These are phyloP conservation scores for Aphelenchoides bicaudatus DNA, from an alignment of 2,888 invertebrate species.

Conservation along the genomic window DNA sequence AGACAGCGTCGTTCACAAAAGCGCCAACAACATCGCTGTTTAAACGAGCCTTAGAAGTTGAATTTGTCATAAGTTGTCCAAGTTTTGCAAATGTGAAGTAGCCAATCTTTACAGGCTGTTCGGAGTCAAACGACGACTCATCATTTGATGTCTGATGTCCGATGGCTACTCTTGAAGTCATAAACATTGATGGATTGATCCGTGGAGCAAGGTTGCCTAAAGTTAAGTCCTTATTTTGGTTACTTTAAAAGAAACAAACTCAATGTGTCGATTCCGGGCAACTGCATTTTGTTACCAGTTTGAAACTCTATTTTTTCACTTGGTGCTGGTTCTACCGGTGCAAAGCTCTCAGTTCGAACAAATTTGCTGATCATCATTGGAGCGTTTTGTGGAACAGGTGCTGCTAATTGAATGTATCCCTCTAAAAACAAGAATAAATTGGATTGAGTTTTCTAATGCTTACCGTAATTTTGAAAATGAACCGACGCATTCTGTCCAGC, in stretches of 20 bases:
- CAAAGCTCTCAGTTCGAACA: background rate
- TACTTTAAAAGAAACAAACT: background rate
- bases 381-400: background rate
- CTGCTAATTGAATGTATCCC: background rate
- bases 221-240: background rate
- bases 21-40: constrained; percentile 50
- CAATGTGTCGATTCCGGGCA: constrained; percentile 24
- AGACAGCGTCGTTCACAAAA: constrained; percentile 47
- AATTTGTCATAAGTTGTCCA: constrained; percentile 35
- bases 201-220: background rate
- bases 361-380: constrained; percentile 6
- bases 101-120: constrained; percentile 36
- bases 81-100: constrained; percentile 46
- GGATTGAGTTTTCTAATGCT: too few relatives aligned
- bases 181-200: background rate
- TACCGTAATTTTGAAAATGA: background rate
- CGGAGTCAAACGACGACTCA: background rate
- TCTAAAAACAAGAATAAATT: constrained; percentile 1
- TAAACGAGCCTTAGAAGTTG: constrained; percentile 23
- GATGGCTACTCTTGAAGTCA: background rate
- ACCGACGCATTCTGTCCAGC: constrained; percentile 23
- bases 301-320: background rate
- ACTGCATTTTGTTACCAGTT: constrained; percentile 24
- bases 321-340: background rate
- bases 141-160: too few relatives aligned